Base-by-base conservation (phyloP, 2,888 invertebrate species). In the Leptopilina drosophilae region DNA sequence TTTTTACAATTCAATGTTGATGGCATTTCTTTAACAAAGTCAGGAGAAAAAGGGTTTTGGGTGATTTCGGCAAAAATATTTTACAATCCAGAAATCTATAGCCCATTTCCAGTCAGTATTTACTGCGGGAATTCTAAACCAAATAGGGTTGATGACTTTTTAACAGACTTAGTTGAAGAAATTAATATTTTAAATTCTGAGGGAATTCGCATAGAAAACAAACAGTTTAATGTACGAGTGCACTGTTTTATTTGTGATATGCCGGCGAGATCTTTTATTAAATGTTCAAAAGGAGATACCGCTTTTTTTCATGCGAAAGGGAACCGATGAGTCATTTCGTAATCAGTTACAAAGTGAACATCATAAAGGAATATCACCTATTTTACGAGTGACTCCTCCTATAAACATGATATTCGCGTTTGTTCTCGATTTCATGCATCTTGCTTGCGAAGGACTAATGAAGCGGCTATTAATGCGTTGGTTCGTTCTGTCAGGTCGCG, bases 81-180 rank as follows among this genome's bases (percentile, higher is more conserved):
- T n/a, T n/a, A n/a, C 59, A 59, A 59, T 59, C n/a, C n/a, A 15
- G 59, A 59, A 59, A 59, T 59, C n/a, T 59, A 59, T 59, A 59
- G n/a, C n/a, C 59, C 59, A 0, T 59, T 59, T 59, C n/a, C 59
- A 59, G 59, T 59, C 6, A n/a, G n/a, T 5, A 59, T 59, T 59
- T 59, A 59, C n/a, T 59, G 59, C 15, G 59, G 59, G n/a, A 59
- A 59, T n/a, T 59, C 59, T 14, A 59, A 59, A 59, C n/a, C 59
- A 59, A 59, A 59, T 59, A 56, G 14, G 1, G 56, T 56, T 12
- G 56, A 5, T 56, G 56, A 56, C 56, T 56, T 11, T 56, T 56
- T 56, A 56, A 56, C 11, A 56, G 56, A 56, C 0, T 56, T 56
- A 56, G 14, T 56, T 56, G 56, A 56, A 12, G 56, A 56, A 56